Conservation (phyloP, 2,888 invertebrate species). For the Deladenus siricidicola region DNA sequence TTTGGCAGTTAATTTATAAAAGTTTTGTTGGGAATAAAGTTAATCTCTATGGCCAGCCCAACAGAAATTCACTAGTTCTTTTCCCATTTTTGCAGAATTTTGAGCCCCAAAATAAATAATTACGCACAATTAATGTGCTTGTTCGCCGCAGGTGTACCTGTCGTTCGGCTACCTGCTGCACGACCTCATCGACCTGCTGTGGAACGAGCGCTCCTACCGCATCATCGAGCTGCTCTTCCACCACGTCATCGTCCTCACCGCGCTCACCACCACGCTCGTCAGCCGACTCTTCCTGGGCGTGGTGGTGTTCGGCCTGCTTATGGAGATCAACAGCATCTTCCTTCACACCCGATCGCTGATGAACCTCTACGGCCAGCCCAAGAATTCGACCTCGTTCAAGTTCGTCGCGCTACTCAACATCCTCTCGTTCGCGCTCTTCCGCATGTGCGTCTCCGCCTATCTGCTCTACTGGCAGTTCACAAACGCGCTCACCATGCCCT, state of each 20-base stretch:
- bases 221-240: constrained; percentile 52
- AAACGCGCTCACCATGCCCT: constrained; percentile 27
- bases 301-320: constrained; percentile 48
- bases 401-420: constrained; percentile 49
- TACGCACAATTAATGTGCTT: not conserved
- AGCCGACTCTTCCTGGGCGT: constrained; percentile 42
- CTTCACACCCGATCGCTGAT: constrained; percentile 34
- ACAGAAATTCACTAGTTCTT: too few relatives aligned
- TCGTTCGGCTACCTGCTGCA: constrained; percentile 50
- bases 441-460: constrained; percentile 35
- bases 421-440: constrained; percentile 47
- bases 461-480: constrained; percentile 43
- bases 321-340: constrained; percentile 52
- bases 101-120: too few relatives aligned
- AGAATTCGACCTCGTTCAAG: constrained; percentile 42
- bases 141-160: constrained; percentile 36
- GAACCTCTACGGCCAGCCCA: constrained; percentile 41
- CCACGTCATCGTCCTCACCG: constrained; percentile 47
- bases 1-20: too few relatives aligned
- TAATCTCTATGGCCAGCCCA: too few relatives aligned
- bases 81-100: too few relatives aligned
- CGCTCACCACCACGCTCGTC: constrained; percentile 39
- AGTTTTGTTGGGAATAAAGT: too few relatives aligned
- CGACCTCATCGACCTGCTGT: constrained; percentile 44
- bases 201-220: constrained; percentile 49